Percentiles rank a stretch among this genome's conserved stretches.
These are phyloP conservation scores for Heliconius hortense DNA, from an alignment of 2,888 invertebrate genomes.

Conservation along the genomic window DNA sequence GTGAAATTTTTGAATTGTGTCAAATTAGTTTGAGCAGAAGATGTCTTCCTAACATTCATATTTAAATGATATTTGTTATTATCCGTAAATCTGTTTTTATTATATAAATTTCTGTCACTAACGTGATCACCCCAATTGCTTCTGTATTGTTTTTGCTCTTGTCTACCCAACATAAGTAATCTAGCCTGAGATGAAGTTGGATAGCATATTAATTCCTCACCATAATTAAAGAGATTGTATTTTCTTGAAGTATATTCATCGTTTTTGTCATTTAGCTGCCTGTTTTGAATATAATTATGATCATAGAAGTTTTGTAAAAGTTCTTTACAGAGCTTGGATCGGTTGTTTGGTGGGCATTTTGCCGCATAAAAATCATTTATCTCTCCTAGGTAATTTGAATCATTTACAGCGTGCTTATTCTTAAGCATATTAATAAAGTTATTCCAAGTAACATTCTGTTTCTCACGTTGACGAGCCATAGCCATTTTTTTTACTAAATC, in stretches of 20 bases:
- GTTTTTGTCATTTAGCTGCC: slow-evolving; percentile 8
- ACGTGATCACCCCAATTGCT: slow-evolving; percentile 13
- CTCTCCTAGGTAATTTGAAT: slow-evolving; percentile 40
- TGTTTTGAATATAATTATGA: slow-evolving; percentile 8
- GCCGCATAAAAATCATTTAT: slow-evolving; percentile 50
- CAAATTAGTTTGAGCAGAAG: slow-evolving; percentile 38
- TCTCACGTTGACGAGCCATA: slow-evolving; percentile 55
- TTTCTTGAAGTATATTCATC: background rate
- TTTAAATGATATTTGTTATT: background rate
- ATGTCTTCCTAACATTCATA: slow-evolving; percentile 27
- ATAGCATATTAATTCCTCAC: slow-evolving; percentile 50
- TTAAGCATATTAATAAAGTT: slow-evolving; percentile 65
- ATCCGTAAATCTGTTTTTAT: slow-evolving; percentile 3
- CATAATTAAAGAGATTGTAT: slow-evolving; percentile 22
- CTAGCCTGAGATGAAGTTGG: slow-evolving; percentile 57
- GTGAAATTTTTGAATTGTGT: slow-evolving; percentile 1
- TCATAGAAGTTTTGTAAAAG: slow-evolving; percentile 52
- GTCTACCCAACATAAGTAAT: slow-evolving; percentile 48
- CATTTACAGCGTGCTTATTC: slow-evolving; percentile 51
- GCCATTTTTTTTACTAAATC: slow-evolving; percentile 55
- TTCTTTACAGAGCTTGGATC: slow-evolving; percentile 47
- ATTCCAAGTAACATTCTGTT: slow-evolving; percentile 59
- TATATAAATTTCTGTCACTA: slow-evolving; percentile 24
- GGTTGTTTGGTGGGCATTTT: slow-evolving; percentile 44
- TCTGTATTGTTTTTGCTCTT: slow-evolving; percentile 24